A percentile compares a stretch with the other conserved stretches of the same genome.
phyloP scores from a whole-genome alignment of 2,113 vertebrate species.

The Lipophrys pholis region DNA sequence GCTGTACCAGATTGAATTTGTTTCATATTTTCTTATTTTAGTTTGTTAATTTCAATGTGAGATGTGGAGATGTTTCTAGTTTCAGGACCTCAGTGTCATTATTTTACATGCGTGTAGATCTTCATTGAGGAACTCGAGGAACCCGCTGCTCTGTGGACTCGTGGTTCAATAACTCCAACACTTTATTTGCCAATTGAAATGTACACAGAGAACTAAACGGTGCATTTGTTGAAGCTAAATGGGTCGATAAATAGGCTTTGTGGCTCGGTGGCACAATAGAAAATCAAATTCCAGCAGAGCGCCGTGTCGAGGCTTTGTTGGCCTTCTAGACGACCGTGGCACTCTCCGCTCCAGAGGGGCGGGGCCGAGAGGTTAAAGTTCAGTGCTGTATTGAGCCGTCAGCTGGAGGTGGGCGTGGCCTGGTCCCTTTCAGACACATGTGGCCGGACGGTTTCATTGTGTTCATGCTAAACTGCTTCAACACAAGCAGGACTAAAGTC shows the following conservation, averaged over 20 bases:
- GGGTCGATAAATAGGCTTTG: constrained; percentile 47
- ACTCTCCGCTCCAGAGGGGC: constrained; percentile 28
- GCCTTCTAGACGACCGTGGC: constrained; percentile 44
- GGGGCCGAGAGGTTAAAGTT: constrained; percentile 68
- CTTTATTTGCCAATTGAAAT: too few species aligned
- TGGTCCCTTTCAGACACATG: constrained; percentile 56
- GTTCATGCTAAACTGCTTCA: constrained; percentile 65
- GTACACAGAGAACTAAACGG: background rate
- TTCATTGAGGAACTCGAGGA: too few species aligned
- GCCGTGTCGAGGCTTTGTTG: constrained; percentile 11
- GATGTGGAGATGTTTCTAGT: too few species aligned
- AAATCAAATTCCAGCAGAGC: constrained; percentile 60
- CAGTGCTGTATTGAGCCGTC: constrained; percentile 81
- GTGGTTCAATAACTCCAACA: too few species aligned
- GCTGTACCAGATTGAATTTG: too few species aligned
- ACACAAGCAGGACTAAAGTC: constrained; percentile 60
- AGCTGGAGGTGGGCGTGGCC: constrained; percentile 72
- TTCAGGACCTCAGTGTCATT: too few species aligned
- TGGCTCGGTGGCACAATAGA: constrained; percentile 51
- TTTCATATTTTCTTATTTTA: too few species aligned
- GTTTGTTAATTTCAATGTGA: too few species aligned
- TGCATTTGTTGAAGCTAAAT: constrained; percentile 43
- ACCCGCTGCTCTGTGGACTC: too few species aligned
- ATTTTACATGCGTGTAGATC: too few species aligned
- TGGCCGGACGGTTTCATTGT: constrained; percentile 69